Evolutionary conservation across 1,140 invertebrate species (phyloP), one percentile per base, ranked within the genome.

Genomic region (Bombus impatiens): DNA sequence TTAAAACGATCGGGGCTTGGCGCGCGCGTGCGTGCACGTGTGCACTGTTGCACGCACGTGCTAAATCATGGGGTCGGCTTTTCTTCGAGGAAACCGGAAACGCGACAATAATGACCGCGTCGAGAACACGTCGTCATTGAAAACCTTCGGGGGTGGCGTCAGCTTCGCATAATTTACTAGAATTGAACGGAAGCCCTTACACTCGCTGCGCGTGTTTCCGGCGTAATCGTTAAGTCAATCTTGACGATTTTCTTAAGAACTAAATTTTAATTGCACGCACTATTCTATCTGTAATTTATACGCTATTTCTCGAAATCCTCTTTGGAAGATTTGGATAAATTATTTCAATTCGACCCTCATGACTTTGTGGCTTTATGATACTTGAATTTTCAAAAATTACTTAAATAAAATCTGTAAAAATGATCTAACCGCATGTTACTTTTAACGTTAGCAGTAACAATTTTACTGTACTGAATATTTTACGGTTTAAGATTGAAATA

Each of bases 61-160:
- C 87, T 88, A 91, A 89, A 90, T 93, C 89, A 88, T 82, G 86
- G 83, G 85, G 87, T 87, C 22, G 75, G 57, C 44, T 87, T 80
- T 89, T 74, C 87, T 70, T 86, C 65, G 65, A 70, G 53, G 44
- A 72, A 82, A 75, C 82, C 80, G 87, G 87, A 88, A 88, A 71
- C 62, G 71, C 18, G 75, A 44, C 70, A n/a, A n/a, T 72, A 82
- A 75, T 75, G 68, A 82, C 53, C 53, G 79, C 28, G n/a, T 47
- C 78, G 35, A 70, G n/a, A 35, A 67, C n/a, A 44, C 70, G 70
- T 42, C 70, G 70, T 8, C 68, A 18, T 22, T 53, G 32, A 35
- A 65, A 75, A 82, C 35, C 44, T 44, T 35, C 42, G 32, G 53
- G 75, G 35, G 44, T 59, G 47, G 12, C 42, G 25, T 15, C 13